Evolutionary conservation across 2,113 vertebrate species (phyloP), one percentile per base, ranked within the genome.

Genomic region (Channa maculata): DNA sequence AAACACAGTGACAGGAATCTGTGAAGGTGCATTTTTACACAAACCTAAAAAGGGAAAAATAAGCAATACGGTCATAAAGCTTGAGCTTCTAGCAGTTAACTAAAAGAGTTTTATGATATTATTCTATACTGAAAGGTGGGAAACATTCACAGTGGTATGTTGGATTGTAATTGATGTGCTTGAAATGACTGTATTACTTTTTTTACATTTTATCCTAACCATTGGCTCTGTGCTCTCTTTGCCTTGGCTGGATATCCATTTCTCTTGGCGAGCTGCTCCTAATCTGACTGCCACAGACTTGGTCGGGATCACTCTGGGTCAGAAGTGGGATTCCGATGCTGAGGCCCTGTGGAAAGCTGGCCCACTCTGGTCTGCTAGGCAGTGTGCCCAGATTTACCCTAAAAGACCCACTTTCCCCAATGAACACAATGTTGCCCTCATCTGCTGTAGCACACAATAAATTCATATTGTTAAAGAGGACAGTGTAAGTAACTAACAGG

Each of bases 231-330:
- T 10, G 41, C 24, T 76, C 73, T 80, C 85, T 85, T 92, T 90
- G 85, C 76, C 70, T 93, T 91, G 91, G 90, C 90, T 53, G 71
- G 62, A 65, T 89, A 73, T 88, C 80, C 74, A 55, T 86, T 91
- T 90, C 79, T 92, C 88, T 92, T 91, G 89, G 88, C 84, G 66
- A 87, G 87, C 77, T n/a, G 8, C 7, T 75, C 73, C 86, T 94
- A 93, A 94, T 93, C 92, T 90, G 87, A 83, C 81, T 87, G 89
- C 84, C 86, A 85, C 93, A 93, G 94, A 89, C 92, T 89, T 84
- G 82, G 92, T 88, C 86, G 65, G 75, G 85, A 88, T 90, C 84
- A 75, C 78, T 83, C 74, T 84, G 53, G 88, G 84, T 91, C 90
- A 90, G 88, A 79, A 89, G 89, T 84, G 74, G 88, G 90, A 90